phyloP scores from a whole-genome alignment of 2,888 invertebrate genomes.

The Cataglyphis rosenhaueri region DNA sequence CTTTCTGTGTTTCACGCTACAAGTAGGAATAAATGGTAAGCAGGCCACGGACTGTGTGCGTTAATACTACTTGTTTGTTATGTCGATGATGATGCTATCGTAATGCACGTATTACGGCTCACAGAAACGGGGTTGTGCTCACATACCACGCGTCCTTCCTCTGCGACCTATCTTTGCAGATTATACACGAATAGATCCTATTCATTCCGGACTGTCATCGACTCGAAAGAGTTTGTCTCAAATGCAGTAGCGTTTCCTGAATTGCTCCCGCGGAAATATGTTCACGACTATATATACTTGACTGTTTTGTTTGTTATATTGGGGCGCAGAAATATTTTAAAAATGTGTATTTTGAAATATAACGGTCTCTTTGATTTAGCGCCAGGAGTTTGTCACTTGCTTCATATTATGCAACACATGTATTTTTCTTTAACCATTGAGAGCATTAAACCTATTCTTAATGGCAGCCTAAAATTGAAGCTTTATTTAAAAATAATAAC shows the following conservation, averaged over 20 bases:
- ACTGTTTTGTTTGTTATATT: background rate
- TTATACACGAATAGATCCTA: slow-evolving; percentile 34
- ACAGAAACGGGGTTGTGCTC: slow-evolving; percentile 67
- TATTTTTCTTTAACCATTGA: background rate
- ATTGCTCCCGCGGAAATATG: background rate
- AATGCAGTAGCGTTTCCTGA: background rate
- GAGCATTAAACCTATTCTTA: background rate
- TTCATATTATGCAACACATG: slow-evolving; percentile 9
- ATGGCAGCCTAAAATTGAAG: background rate
- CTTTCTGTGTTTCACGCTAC: slow-evolving; percentile 82
- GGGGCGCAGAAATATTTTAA: background rate
- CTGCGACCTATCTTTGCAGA: slow-evolving; percentile 47
- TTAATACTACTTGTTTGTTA: slow-evolving; percentile 56
- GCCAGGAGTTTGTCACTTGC: background rate
- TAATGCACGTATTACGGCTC: slow-evolving; percentile 45
- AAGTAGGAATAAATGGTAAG: slow-evolving; percentile 85
- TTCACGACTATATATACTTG: background rate
- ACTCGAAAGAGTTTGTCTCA: slow-evolving; percentile 17
- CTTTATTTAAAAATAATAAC: background rate
- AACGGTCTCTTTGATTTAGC: background rate
- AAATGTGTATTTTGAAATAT: background rate
- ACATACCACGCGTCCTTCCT: slow-evolving; percentile 58
- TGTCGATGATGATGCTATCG: slow-evolving; percentile 47
- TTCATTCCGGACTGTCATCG: slow-evolving; percentile 32
- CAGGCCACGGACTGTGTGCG: slow-evolving; percentile 60